Conservation (phyloP, 1,140 invertebrate species). For the Euwallacea similis region DNA sequence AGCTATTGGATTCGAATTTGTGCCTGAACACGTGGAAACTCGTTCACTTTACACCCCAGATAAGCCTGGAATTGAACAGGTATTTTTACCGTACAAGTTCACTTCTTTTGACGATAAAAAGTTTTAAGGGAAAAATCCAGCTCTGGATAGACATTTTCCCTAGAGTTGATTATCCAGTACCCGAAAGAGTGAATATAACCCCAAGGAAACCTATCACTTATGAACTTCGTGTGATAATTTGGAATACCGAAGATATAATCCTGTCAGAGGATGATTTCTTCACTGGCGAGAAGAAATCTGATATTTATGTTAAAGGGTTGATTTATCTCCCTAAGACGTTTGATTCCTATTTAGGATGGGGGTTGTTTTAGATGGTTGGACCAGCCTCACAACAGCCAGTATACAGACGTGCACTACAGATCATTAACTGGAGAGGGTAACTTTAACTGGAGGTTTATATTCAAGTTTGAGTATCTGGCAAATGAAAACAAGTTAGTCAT, state of each 20-base stretch:
- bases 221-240: constrained; percentile 82
- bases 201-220: constrained; percentile 74
- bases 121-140: constrained; percentile 78
- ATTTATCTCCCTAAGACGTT: constrained; percentile 62
- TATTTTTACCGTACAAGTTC: constrained; percentile 44
- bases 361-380: constrained; percentile 69
- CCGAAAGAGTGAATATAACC: constrained; percentile 71
- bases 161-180: constrained; percentile 61
- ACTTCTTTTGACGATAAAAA: neutral
- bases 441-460: constrained; percentile 92
- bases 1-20: constrained; percentile 73
- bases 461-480: constrained; percentile 76
- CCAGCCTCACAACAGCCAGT: constrained; percentile 68
- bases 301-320: constrained; percentile 86
- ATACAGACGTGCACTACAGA: constrained; percentile 81
- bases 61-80: constrained; percentile 82
- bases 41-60: constrained; percentile 74
- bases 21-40: constrained; percentile 89
- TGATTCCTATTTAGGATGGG: constrained; percentile 78
- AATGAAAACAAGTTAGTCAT: constrained; percentile 76
- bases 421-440: constrained; percentile 79
- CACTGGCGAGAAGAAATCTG: constrained; percentile 77
- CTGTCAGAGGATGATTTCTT: constrained; percentile 77
- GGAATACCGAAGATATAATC: constrained; percentile 76
- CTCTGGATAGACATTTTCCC: constrained; percentile 91